phyloP scores from a whole-genome alignment of 2,797 vertebrate species.

The Peromyscus melanophrys region DNA sequence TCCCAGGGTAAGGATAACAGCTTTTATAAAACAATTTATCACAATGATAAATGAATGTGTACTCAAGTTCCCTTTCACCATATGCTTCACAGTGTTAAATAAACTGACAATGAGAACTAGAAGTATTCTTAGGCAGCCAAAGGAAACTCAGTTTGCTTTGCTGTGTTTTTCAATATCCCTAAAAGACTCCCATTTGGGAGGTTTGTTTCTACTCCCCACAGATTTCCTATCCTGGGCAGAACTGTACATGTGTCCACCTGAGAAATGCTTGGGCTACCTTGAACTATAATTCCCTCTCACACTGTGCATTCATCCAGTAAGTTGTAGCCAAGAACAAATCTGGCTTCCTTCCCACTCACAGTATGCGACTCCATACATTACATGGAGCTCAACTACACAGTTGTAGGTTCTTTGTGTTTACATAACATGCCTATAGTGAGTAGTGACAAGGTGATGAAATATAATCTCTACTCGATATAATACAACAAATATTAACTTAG shows the following conservation, averaged over 20 bases:
- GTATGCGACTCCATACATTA: background rate
- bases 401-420: background rate
- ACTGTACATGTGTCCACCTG: background rate
- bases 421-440: background rate
- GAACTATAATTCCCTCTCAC: background rate
- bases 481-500: slow-evolving; percentile 40
- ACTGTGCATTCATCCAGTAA: background rate
- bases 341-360: background rate
- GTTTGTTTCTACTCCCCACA: background rate
- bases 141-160: background rate
- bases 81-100: background rate
- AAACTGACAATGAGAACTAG: background rate
- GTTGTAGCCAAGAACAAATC: background rate
- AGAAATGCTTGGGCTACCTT: background rate
- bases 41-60: background rate
- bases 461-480: background rate
- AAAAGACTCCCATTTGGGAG: background rate
- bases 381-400: background rate
- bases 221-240: background rate
- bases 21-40: background rate
- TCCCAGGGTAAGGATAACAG: background rate
- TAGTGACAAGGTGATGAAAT: background rate
- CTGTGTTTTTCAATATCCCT: background rate
- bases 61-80: background rate
- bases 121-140: background rate